Percentiles rank a stretch among this genome's conserved stretches.
Evolutionary conservation across 2,113 vertebrate species (phyloP).

Genomic region (Otolemur garnettii): DNA sequence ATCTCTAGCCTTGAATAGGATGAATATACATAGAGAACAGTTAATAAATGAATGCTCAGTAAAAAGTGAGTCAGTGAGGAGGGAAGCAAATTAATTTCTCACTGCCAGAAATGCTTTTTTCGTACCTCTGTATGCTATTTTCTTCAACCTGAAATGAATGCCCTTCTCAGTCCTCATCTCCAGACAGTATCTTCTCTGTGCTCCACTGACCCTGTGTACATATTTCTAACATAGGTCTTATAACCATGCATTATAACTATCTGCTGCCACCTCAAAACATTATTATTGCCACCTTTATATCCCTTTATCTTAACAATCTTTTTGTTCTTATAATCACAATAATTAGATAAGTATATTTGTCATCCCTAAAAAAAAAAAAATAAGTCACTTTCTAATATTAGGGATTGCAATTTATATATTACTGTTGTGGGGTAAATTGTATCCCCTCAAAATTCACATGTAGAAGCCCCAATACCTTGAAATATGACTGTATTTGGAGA

Average conservation of each 20-base stretch:
- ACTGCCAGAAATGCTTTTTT: not conserved
- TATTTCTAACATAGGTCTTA: not conserved
- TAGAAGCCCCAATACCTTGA: not conserved
- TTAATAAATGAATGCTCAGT: not conserved
- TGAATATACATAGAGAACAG: not conserved
- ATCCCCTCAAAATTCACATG: not conserved
- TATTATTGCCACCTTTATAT: constrained; percentile 12
- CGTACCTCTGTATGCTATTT: not conserved
- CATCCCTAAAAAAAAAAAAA: constrained; percentile 21
- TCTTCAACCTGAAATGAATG: not conserved
- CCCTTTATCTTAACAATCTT: not conserved
- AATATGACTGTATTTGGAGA: constrained; percentile 10
- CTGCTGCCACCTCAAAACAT: constrained; percentile 56
- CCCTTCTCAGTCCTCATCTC: not conserved
- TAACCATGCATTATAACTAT: not conserved
- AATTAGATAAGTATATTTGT: not conserved
- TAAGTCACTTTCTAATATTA: not conserved
- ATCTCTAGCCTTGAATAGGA: not conserved
- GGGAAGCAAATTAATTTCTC: not conserved
- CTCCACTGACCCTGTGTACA: not conserved
- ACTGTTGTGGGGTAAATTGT: not conserved
- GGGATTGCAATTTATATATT: not conserved
- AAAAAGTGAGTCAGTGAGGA: not conserved
- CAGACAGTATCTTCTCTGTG: not conserved
- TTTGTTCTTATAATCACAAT: not conserved